phyloP scores from a whole-genome alignment of 2,888 invertebrate species.

The Marasmarcha lunaedactyla region DNA sequence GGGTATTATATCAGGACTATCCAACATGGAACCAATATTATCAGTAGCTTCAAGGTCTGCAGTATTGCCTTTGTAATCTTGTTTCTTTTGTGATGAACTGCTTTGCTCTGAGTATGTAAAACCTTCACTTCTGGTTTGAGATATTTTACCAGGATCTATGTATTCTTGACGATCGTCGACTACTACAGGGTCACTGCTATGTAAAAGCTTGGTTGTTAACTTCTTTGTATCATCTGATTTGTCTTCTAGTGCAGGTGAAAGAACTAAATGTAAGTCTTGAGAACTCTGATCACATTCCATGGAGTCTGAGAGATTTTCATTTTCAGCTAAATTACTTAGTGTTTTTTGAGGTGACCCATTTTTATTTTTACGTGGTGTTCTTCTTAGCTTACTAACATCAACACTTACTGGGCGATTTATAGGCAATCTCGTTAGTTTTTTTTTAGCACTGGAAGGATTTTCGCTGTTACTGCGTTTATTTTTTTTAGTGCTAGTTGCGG shows the following conservation, averaged over 20 bases:
- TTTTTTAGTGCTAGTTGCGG: too few species aligned
- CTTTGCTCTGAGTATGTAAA: slow-evolving; percentile 36
- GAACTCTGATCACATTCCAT: slow-evolving; percentile 49
- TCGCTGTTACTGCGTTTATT: slow-evolving; percentile 56
- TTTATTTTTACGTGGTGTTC: slow-evolving; percentile 29
- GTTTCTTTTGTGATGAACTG: slow-evolving; percentile 29
- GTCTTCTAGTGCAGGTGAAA: slow-evolving; percentile 39
- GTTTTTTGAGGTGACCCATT: not conserved
- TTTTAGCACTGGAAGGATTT: slow-evolving; percentile 35
- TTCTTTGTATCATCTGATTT: slow-evolving; percentile 16
- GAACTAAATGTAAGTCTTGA: slow-evolving; percentile 44
- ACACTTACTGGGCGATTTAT: slow-evolving; percentile 48
- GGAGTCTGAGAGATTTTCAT: too few species aligned
- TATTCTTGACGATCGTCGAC: slow-evolving; percentile 34
- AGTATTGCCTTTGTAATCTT: slow-evolving; percentile 37
- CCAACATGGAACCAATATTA: slow-evolving; percentile 42
- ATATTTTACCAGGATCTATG: slow-evolving; percentile 29
- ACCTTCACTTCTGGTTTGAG: slow-evolving; percentile 40
- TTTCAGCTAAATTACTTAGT: too few species aligned
- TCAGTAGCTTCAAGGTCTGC: slow-evolving; percentile 57
- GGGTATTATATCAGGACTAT: slow-evolving; percentile 46
- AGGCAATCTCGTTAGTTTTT: slow-evolving; percentile 46
- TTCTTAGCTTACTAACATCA: slow-evolving; percentile 34
- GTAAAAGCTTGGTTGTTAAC: slow-evolving; percentile 12
- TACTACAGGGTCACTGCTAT: slow-evolving; percentile 39